Evolutionary conservation across 2,797 vertebrate species (phyloP).

Genomic region (Ambastaia sidthimunki): DNA sequence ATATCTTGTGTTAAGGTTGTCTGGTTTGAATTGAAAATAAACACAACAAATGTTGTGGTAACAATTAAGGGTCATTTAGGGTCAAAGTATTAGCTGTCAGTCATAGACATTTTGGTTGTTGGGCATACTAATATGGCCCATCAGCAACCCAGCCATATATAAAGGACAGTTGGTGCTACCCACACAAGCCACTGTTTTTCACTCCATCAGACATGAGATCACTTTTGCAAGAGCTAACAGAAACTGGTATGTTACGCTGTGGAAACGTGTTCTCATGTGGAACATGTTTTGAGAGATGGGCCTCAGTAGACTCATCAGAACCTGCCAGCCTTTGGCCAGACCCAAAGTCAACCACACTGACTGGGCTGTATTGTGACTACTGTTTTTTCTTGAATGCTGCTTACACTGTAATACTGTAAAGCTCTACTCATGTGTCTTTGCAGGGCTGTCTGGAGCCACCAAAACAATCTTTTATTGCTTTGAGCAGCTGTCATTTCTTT

Average conservation of each 20-base stretch:
- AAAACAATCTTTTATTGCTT: too few relatives aligned
- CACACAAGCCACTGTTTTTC: background rate
- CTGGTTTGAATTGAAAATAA: too few relatives aligned
- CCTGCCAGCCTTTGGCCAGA: slow-evolving; percentile 17
- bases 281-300: slow-evolving; percentile 35
- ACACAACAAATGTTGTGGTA: too few relatives aligned
- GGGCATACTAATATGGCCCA: background rate
- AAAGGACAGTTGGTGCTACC: too few relatives aligned
- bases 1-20: too few relatives aligned
- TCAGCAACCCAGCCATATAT: too few relatives aligned
- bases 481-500: background rate
- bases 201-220: slow-evolving; percentile 12
- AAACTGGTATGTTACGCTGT: slow-evolving; percentile 37
- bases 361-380: slow-evolving; percentile 25
- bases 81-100: too few relatives aligned
- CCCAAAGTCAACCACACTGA: slow-evolving; percentile 11
- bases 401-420: slow-evolving; percentile 23
- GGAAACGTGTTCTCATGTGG: slow-evolving; percentile 44
- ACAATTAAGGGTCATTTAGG: too few relatives aligned
- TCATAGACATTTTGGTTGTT: too few relatives aligned
- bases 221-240: slow-evolving; percentile 43
- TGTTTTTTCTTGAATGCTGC: slow-evolving; percentile 34
- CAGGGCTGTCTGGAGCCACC: too few relatives aligned
- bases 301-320: slow-evolving; percentile 8
- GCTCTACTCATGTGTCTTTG: background rate